phyloP scores from a whole-genome alignment of 2,888 invertebrate genomes.

The Malthinus flaveolus region DNA sequence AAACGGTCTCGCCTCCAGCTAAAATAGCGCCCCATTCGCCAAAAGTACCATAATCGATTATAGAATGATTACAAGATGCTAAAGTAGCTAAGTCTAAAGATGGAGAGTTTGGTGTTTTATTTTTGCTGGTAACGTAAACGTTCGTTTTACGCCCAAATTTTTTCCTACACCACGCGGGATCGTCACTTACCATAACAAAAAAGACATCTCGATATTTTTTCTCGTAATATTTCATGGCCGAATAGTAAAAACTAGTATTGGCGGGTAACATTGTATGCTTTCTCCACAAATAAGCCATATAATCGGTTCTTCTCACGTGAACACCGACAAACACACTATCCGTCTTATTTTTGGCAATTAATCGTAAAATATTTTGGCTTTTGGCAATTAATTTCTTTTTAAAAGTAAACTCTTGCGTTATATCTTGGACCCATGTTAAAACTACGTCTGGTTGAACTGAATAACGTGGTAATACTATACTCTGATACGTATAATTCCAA shows the following conservation, averaged over 20 bases:
- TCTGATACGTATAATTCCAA: slow-evolving; percentile 62
- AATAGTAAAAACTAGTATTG: slow-evolving; percentile 49
- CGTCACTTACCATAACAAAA: slow-evolving; percentile 57
- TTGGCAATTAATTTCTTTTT: slow-evolving; percentile 54
- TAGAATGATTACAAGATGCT: slow-evolving; percentile 58
- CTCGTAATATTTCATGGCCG: slow-evolving; percentile 55
- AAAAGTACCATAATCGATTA: slow-evolving; percentile 59
- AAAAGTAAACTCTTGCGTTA: slow-evolving; percentile 61
- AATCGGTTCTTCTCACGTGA: slow-evolving; percentile 62
- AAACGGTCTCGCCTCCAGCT: slow-evolving; percentile 56
- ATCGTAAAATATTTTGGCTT: slow-evolving; percentile 54
- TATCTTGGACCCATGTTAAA: slow-evolving; percentile 60
- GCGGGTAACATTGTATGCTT: slow-evolving; percentile 56
- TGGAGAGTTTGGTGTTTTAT: slow-evolving; percentile 46
- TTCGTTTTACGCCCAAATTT: slow-evolving; percentile 49
- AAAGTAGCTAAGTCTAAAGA: slow-evolving; percentile 56
- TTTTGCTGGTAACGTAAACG: slow-evolving; percentile 51
- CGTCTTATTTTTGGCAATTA: slow-evolving; percentile 40
- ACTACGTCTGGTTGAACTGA: slow-evolving; percentile 60
- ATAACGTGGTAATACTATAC: slow-evolving; percentile 60
- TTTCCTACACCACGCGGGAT: slow-evolving; percentile 55
- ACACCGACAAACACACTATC: slow-evolving; percentile 57
- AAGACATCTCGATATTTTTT: slow-evolving; percentile 49
- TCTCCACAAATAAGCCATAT: slow-evolving; percentile 59
- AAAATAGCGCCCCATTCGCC: slow-evolving; percentile 59